A percentile compares a stretch with the other conserved stretches of the same genome.
These are phyloP conservation scores for Zygogramma bicolorata DNA, from an alignment of 2,888 invertebrate genomes.

Conservation along the genomic window DNA sequence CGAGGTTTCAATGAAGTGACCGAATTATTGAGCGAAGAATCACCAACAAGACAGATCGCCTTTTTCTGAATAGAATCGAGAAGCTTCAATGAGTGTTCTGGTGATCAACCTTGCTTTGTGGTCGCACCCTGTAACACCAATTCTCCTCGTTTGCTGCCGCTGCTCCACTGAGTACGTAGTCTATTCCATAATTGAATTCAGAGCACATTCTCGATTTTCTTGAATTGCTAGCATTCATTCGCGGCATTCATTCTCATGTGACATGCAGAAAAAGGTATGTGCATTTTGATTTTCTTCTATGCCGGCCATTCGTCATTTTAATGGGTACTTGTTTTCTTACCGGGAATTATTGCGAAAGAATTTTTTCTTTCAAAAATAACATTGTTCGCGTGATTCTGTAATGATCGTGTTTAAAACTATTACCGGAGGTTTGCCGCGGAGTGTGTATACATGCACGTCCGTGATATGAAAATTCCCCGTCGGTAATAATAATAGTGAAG, in stretches of 20 bases:
- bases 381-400: constrained; percentile 57
- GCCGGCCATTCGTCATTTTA: constrained; percentile 60
- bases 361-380: constrained; percentile 54
- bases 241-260: constrained; percentile 55
- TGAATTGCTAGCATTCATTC: constrained; percentile 58
- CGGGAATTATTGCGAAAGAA: constrained; percentile 56
- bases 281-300: constrained; percentile 61
- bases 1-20: too few relatives aligned
- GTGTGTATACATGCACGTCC: constrained; percentile 8
- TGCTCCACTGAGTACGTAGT: constrained; percentile 6
- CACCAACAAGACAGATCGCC: too few relatives aligned
- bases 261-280: constrained; percentile 61
- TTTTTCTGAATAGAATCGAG: too few relatives aligned
- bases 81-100: too few relatives aligned
- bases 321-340: constrained; percentile 60
- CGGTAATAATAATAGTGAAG: neutral
- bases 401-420: constrained; percentile 48
- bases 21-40: too few relatives aligned
- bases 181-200: constrained; percentile 56
- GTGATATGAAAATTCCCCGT: constrained; percentile 19
- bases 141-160: neutral
- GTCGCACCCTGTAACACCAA: neutral
- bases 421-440: constrained; percentile 19
- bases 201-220: constrained; percentile 61
- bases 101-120: neutral